Evolutionary conservation across 1,140 invertebrate genomes (phyloP).

Genomic region (Cydia amplana): DNA sequence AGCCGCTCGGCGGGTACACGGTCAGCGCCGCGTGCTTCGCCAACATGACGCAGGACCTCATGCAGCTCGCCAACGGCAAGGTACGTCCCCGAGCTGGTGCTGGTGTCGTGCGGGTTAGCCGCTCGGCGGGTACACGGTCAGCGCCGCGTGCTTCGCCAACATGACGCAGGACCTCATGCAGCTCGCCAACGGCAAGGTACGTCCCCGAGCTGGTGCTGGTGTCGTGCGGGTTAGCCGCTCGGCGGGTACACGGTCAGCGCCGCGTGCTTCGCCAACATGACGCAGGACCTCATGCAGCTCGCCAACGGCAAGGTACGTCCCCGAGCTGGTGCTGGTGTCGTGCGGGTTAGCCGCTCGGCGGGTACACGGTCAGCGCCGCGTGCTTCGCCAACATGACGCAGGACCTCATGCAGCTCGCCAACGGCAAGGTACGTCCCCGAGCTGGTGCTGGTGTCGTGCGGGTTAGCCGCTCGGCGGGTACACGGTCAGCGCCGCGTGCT

Average conservation of each 20-base stretch:
- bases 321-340: conserved; percentile 97
- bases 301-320: conserved; percentile 94
- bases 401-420: conserved; percentile 93
- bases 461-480: conserved; percentile 99
- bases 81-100: conserved; percentile 95
- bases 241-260: conserved; percentile 97
- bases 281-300: conserved; percentile 93
- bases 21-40: conserved; percentile 97
- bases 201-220: conserved; percentile 97
- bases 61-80: conserved; percentile 92
- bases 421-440: conserved; percentile 96
- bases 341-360: conserved; percentile 98
- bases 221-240: conserved; percentile 97
- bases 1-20: conserved; percentile 97
- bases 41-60: conserved; percentile 96
- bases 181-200: conserved; percentile 92
- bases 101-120: conserved; percentile 99
- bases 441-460: conserved; percentile 96
- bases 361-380: conserved; percentile 94
- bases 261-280: conserved; percentile 98
- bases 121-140: conserved; percentile 96
- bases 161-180: conserved; percentile 97
- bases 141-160: conserved; percentile 96
- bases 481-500: conserved; percentile 94
- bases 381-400: conserved; percentile 99